Base-by-base conservation (phyloP, 2,113 vertebrate genomes). In the Eulacestoma nigropectus region DNA sequence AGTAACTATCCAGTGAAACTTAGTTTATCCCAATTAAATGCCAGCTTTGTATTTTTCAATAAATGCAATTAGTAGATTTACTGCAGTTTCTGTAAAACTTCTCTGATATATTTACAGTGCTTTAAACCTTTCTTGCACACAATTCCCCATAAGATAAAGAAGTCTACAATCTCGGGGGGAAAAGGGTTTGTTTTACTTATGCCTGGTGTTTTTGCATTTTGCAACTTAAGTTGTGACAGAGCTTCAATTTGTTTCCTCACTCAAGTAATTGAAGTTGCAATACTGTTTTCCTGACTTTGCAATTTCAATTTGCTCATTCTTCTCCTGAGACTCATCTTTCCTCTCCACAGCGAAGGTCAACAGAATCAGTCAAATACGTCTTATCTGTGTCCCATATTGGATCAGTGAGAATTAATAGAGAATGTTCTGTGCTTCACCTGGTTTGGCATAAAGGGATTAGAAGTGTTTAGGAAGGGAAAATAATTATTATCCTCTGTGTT, bases 241-340 rank as follows among this genome's bases (percentile, higher is more conserved):
- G 72, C 80, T 87, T 82, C 69, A 59, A 80, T 93, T 97, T 91
- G 85, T 87, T 92, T 84, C 87, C 91, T 90, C 89, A 85, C 42
- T 82, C 75, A 84, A 82, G 75, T 94, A 82, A 96, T 95, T 97
- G 62, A 95, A 89, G 90, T 91, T 96, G 85, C 88, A 93, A 93
- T 93, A 82, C 83, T 89, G 49, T 80, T 95, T 95, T 96, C 96
- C 96, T 93, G 93, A 93, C 86, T 82, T 95, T 97, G 70, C 77
- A 94, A 96, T 57, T 96, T 96, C 82, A 91, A 92, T 93, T 93
- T 88, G 89, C 84, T 97, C 95, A 90, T 90, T 97, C 73, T 94
- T 94, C 80, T 90, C 86, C 87, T 42, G 70, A 90, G 64, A 53
- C 81, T 92, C 85, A 89, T 94, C 91, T 96, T 89, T 80, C 87